phyloP scores from a whole-genome alignment of 1,140 invertebrate species.

The Euschistus heros region DNA sequence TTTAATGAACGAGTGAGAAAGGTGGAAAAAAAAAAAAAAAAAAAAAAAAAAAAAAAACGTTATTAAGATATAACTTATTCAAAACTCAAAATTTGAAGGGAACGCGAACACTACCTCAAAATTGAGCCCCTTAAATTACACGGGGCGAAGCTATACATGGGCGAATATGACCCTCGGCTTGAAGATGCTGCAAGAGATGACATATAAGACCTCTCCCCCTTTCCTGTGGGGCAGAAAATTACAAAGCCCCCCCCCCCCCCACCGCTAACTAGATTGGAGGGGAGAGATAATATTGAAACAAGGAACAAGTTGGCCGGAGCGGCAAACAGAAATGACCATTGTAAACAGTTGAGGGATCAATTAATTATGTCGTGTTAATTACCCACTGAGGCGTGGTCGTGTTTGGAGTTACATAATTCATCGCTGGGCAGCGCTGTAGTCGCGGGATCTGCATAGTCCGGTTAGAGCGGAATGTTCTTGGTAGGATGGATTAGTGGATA shows the following conservation, averaged over 20 bases:
- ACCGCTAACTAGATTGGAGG: not conserved
- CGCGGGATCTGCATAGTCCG: too few relatives aligned
- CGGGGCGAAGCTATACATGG: not conserved
- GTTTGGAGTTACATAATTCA: not conserved
- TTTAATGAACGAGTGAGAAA: too few relatives aligned
- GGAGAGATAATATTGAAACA: conserved; percentile 4
- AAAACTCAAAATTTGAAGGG: not conserved
- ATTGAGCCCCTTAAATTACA: too few relatives aligned
- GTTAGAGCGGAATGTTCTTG: too few relatives aligned
- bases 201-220: not conserved
- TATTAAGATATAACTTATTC: not conserved
- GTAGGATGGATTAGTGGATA: too few relatives aligned
- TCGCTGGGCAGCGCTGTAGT: too few relatives aligned
- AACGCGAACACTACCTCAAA: too few relatives aligned
- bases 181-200: not conserved
- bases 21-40: too few relatives aligned
- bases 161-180: not conserved
- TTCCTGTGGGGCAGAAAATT: not conserved
- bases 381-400: not conserved
- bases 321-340: conserved; percentile 8
- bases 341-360: not conserved
- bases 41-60: not conserved
- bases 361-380: conserved; percentile 4
- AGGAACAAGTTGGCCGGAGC: not conserved
- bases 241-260: not conserved